Percentiles rank a stretch among this genome's conserved stretches.
Conservation (phyloP, 2,797 vertebrate species). For the Leptodactylus fallax region DNA sequence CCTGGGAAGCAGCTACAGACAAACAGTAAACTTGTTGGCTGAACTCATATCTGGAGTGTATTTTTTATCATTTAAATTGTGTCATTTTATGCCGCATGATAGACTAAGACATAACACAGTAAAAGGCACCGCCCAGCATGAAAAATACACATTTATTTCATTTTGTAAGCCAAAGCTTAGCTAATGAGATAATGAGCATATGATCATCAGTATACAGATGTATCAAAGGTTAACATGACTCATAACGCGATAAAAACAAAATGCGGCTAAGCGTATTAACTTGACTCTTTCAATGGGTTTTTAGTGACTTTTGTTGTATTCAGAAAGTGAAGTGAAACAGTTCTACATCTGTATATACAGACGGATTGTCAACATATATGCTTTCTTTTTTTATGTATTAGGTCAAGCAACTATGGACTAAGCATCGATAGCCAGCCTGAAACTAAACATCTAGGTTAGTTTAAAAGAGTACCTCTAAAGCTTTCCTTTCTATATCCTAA, state of each 20-base stretch:
- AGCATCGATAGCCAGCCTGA: background rate
- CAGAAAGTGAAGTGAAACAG: too few species aligned
- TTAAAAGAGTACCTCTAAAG: too few species aligned
- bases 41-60: background rate
- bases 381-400: too few species aligned
- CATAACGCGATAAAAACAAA: too few species aligned
- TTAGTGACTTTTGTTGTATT: too few species aligned
- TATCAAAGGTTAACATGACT: too few species aligned
- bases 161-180: background rate
- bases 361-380: too few species aligned
- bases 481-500: too few species aligned
- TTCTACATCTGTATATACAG: too few species aligned
- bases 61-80: conserved; percentile 1
- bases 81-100: background rate
- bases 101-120: background rate
- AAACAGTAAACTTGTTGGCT: conserved; percentile 14
- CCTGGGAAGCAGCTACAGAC: conserved; percentile 25
- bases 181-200: background rate
- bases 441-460: background rate
- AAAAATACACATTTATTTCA: background rate
- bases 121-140: background rate
- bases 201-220: background rate
- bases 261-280: too few species aligned
- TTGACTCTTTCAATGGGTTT: too few species aligned
- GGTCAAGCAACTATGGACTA: too few species aligned